These are phyloP conservation scores for Hirtodrosophila trivittata DNA, from an alignment of 2,888 invertebrate species.

Conservation along the genomic window DNA sequence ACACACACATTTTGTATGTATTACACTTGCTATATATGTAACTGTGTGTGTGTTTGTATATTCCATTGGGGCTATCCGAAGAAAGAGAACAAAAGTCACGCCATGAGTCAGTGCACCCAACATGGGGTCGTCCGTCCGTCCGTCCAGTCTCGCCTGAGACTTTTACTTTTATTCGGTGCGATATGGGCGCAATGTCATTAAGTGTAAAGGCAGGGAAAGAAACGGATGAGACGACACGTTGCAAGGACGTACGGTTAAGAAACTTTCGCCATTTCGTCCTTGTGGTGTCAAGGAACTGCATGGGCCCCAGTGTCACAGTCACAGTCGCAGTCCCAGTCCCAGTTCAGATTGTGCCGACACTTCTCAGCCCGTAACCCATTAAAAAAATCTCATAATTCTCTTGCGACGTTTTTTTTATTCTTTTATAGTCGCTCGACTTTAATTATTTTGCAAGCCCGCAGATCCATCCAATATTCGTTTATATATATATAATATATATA, in stretches of 20 bases:
- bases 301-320: conserved; percentile 1
- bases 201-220: neutral
- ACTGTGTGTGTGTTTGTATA: conserved; percentile 5
- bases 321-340: neutral
- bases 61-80: conserved; percentile 48
- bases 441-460: conserved; percentile 52
- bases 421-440: conserved; percentile 42
- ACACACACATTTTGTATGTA: conserved; percentile 18
- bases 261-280: conserved; percentile 54
- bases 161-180: conserved; percentile 46
- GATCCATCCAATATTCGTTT: conserved; percentile 14
- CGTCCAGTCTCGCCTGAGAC: conserved; percentile 20
- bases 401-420: neutral
- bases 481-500: conserved; percentile 15
- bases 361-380: conserved; percentile 20
- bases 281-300: conserved; percentile 32
- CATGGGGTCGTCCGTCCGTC: conserved; percentile 40
- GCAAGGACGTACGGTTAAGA: conserved; percentile 50
- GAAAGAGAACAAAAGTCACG: conserved; percentile 80
- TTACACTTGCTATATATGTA: conserved; percentile 11
- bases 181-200: conserved; percentile 8
- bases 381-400: conserved; percentile 21
- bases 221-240: neutral
- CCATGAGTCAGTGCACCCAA: conserved; percentile 72
- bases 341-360: neutral